phyloP scores from a whole-genome alignment of 2,888 invertebrate genomes.

The Syrphus vitripennis region DNA sequence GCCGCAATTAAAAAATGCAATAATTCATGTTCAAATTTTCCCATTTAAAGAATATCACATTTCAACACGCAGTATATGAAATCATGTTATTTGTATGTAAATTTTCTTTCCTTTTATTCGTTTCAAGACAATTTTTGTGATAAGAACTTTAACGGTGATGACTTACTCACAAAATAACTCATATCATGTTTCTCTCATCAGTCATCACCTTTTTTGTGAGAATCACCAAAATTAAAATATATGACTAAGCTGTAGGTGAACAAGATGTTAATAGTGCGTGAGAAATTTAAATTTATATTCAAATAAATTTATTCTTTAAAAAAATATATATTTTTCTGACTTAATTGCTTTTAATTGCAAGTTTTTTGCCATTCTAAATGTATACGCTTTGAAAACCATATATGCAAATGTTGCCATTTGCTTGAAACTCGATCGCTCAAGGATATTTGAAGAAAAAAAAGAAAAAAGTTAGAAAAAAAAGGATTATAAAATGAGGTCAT shows the following conservation, averaged over 20 bases:
- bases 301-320: background rate
- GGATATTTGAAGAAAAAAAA: background rate
- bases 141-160: background rate
- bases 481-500: constrained; percentile 34
- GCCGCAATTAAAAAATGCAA: constrained; percentile 5
- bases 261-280: background rate
- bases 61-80: background rate
- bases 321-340: too few relatives aligned
- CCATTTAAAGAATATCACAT: background rate
- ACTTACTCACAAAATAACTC: background rate
- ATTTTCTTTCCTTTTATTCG: background rate
- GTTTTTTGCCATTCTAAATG: background rate
- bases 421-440: constrained; percentile 2
- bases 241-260: too few relatives aligned
- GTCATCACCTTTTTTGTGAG: background rate
- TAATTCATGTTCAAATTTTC: background rate
- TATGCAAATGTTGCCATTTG: background rate
- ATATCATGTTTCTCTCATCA: background rate
- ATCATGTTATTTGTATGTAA: background rate
- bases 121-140: background rate
- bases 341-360: constrained; percentile 14
- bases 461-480: background rate
- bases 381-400: background rate
- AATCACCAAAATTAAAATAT: background rate
- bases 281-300: background rate